phyloP scores from a whole-genome alignment of 1,140 invertebrate genomes.

The Idris sp. region DNA sequence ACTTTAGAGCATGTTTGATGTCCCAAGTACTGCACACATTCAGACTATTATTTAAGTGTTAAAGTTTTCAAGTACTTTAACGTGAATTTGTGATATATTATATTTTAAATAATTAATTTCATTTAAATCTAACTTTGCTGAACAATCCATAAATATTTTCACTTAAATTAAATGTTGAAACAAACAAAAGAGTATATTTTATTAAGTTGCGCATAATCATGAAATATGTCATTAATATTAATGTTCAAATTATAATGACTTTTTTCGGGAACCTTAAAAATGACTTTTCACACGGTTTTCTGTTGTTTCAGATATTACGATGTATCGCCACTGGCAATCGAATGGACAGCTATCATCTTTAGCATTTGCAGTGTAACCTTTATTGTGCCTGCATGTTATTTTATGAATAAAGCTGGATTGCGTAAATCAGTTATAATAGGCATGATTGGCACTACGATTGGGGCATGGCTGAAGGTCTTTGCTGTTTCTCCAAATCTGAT shows the following conservation, averaged over 20 bases:
- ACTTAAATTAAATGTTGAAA: no score
- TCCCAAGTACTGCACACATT: slow-evolving; percentile 6
- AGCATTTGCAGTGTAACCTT: slow-evolving; percentile 84
- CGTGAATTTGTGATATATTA: no score
- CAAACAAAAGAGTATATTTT: no score
- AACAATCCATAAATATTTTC: no score
- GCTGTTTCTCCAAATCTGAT: slow-evolving; percentile 78
- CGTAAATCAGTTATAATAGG: slow-evolving; percentile 55
- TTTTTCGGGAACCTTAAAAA: no score
- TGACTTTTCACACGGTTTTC: neutral
- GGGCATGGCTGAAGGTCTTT: slow-evolving; percentile 83
- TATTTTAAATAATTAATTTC: no score
- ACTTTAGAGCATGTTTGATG: slow-evolving; percentile 22
- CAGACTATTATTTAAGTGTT: no score
- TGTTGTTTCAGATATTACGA: slow-evolving; percentile 69
- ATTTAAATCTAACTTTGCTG: no score
- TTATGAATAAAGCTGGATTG: slow-evolving; percentile 79
- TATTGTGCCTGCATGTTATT: slow-evolving; percentile 82
- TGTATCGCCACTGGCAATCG: slow-evolving; percentile 77
- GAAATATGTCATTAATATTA: no score
- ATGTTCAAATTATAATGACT: no score
- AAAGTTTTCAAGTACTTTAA: no score
- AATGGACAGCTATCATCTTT: slow-evolving; percentile 84
- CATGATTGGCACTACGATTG: slow-evolving; percentile 65
- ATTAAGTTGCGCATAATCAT: no score